These are phyloP conservation scores for Rhopalosiphum padi DNA, from an alignment of 1,140 invertebrate species.

Conservation along the genomic window DNA sequence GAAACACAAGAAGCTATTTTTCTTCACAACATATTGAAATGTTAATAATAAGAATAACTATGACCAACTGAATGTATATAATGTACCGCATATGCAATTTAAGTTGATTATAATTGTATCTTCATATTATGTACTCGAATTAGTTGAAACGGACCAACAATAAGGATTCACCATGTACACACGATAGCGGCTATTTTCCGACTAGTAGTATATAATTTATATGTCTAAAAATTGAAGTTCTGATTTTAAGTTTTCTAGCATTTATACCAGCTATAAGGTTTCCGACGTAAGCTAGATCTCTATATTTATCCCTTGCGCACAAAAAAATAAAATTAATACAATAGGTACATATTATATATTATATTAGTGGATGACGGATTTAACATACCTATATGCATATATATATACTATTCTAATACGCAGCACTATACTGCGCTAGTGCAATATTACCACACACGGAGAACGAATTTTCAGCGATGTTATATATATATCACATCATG, in stretches of 20 bases:
- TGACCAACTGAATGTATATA: background rate
- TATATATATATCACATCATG: background rate
- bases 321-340: background rate
- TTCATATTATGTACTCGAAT: background rate
- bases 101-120: too few relatives aligned
- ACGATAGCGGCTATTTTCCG: too few relatives aligned
- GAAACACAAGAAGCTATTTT: background rate
- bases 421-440: background rate
- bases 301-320: background rate
- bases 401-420: background rate
- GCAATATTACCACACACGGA: conserved; percentile 4
- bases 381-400: background rate
- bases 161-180: background rate
- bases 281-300: background rate
- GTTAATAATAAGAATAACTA: background rate
- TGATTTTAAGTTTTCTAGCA: too few relatives aligned
- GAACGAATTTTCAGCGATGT: background rate
- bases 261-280: background rate
- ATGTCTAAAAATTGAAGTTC: background rate
- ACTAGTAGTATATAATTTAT: too few relatives aligned
- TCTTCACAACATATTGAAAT: background rate
- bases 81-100: too few relatives aligned
- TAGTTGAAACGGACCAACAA: background rate
- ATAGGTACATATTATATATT: background rate
- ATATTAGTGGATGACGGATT: background rate